Conservation (phyloP, 2,113 vertebrate genomes). For the Scortum barcoo region DNA sequence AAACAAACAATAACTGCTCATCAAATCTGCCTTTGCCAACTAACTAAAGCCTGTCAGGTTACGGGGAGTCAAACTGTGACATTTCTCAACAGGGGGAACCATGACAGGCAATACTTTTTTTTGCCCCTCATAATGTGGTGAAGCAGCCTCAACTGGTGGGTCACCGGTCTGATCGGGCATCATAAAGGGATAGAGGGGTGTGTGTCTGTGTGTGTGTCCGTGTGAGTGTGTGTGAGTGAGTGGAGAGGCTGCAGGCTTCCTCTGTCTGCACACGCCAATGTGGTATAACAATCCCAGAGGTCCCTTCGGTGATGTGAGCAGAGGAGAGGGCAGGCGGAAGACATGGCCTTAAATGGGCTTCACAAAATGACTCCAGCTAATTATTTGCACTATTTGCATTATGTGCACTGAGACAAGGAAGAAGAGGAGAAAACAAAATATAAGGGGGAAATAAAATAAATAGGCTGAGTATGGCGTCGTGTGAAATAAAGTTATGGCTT, state of each 20-base stretch:
- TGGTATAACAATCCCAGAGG: constrained; percentile 19
- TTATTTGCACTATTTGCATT: too few relatives aligned
- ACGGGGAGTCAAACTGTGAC: neutral
- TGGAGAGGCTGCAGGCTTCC: constrained; percentile 34
- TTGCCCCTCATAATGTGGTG: constrained; percentile 1
- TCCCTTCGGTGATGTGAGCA: constrained; percentile 21
- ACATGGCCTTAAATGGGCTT: constrained; percentile 1
- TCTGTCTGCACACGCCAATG: constrained; percentile 22
- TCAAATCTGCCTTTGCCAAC: neutral
- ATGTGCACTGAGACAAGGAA: neutral
- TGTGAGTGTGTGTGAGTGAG: neutral
- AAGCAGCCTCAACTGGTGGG: constrained; percentile 30
- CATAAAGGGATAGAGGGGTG: neutral
- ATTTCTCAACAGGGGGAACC: constrained; percentile 1
- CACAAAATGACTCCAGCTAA: constrained; percentile 33
- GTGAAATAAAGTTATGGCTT: too few relatives aligned
- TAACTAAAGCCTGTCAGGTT: neutral
- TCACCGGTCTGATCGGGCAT: constrained; percentile 1
- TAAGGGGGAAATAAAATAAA: too few relatives aligned
- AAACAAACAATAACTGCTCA: neutral
- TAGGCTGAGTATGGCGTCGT: too few relatives aligned
- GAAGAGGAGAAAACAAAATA: neutral
- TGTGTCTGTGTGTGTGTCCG: constrained; percentile 1
- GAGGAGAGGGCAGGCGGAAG: constrained; percentile 33
- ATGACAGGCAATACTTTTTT: constrained; percentile 15